These are phyloP conservation scores for Empidonax traillii DNA, from an alignment of 2,113 vertebrate species.

Conservation along the genomic window DNA sequence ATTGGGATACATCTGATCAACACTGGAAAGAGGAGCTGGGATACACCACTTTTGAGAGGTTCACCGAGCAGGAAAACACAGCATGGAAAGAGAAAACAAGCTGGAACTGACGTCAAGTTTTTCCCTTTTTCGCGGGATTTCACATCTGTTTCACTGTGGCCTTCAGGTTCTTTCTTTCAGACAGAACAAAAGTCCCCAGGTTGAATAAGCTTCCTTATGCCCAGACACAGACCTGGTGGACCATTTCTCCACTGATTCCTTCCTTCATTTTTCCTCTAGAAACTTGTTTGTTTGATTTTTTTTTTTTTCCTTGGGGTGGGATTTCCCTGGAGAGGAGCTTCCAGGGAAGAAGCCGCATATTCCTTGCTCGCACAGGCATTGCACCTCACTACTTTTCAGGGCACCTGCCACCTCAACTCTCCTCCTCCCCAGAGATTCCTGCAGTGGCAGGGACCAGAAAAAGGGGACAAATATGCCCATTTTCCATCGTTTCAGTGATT, in stretches of 20 bases:
- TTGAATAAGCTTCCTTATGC: fast-evolving
- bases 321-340: background rate
- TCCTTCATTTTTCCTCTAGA: background rate
- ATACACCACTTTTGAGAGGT: background rate
- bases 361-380: background rate
- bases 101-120: background rate
- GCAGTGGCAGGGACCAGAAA: background rate
- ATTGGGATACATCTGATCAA: background rate
- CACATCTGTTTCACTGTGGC: background rate
- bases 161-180: background rate
- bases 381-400: background rate
- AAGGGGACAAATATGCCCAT: background rate
- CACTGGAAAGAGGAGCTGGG: background rate
- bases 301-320: background rate
- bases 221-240: background rate
- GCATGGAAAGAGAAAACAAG: background rate
- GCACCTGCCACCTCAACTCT: background rate
- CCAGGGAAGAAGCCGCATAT: background rate
- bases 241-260: background rate
- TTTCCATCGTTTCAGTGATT: background rate
- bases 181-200: background rate
- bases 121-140: background rate
- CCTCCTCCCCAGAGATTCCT: background rate
- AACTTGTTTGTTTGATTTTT: background rate
- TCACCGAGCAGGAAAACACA: background rate